Base-by-base conservation (phyloP, 2,113 vertebrate genomes). In the Bufo gargarizans region DNA sequence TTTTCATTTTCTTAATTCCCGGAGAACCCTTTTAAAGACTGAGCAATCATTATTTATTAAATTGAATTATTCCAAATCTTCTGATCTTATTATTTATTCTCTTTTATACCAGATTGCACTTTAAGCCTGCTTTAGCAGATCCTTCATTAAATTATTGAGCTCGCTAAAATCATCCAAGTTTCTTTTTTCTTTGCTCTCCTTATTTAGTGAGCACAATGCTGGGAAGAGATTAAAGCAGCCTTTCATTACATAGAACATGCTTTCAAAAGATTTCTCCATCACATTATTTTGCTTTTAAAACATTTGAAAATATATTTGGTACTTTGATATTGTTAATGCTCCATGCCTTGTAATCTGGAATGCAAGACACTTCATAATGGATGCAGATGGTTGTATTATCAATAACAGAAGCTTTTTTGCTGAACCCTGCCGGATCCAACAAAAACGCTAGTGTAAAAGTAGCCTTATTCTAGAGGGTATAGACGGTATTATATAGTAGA, bases 61-160 rank as follows among this genome's bases (percentile, higher is more conserved):
- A 77, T 77, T 82, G 56, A 88, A 88, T 77, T 84, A 84, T 77
- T 77, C 56, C 12, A 77, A 84, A 84, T 77, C 87, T 33, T 83
- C 33, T 53, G 87, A 77, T 88, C 58, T 84, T 71, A 84, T 83
- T 88, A 88, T 77, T 76, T 88, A 88, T 88, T 88, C 81, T 49
- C 56, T 84, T 88, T 77, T 61, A 77, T 83, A 77, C 56, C 87
- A 84, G 87, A 88, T 77, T 88, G 87, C 67, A 84, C 71, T 77
- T 77, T 83, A 83, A 83, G 71, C 80, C 59, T 77, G 86, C 67
- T 83, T 63, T 65, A 83, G 55, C 67, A 83, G 71, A 83, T 77
- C 80, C 69, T 84, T 77, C 63, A 87, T 79, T 80, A 80, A 82
- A 88, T 83, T 88, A 88, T 82, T 56, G 12, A 19, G 55, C 43